Evolutionary conservation across 1,140 invertebrate species (phyloP), one percentile per base, ranked within the genome.

Genomic region (Trichomalopsis sarcophagae): DNA sequence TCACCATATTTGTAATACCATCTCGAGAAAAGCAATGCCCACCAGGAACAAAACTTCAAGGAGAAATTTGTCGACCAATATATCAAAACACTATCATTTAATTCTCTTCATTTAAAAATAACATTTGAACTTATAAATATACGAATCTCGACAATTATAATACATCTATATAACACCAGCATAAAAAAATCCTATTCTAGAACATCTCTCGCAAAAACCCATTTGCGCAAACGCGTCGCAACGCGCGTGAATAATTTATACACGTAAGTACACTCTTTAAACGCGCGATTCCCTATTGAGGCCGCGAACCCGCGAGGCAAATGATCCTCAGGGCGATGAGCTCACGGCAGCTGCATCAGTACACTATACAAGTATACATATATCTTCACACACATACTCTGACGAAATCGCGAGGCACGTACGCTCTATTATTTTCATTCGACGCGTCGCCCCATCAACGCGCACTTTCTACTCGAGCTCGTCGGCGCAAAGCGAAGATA

Each of bases 401-500:
- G 80, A 80, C 73, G 78, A 87, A 86, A 88, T 87, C 85, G 82
- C 83, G 78, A 27, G 27, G 79, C 87, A 87, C 86, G 83, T 87
- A 87, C 87, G 87, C 86, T 87, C 87, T 87, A 88, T 84, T 86
- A 87, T 88, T 87, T 82, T 86, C 82, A 87, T 88, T 87, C 85
- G 86, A 86, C 85, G 86, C 74, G 82, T 84, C 33, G 33, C 33
- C 82, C 84, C 69, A 13, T 44, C 47, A 50, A n/a, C 66, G 66
- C 66, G 44, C 85, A 88, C 89, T 90, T 90, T 90, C 89, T 88
- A 88, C 66, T 62, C 84, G 5, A 71, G 23, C 68, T n/a, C 21
- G 68, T 30, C 23, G 23, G 4, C 36, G 36, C 36, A 27, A 9
- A 44, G 69, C 73, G 80, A 71, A 87, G 88, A 87, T 89, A 87